phyloP scores from a whole-genome alignment of 23 tunicate species.

The Oikopleura dioica region DNA sequence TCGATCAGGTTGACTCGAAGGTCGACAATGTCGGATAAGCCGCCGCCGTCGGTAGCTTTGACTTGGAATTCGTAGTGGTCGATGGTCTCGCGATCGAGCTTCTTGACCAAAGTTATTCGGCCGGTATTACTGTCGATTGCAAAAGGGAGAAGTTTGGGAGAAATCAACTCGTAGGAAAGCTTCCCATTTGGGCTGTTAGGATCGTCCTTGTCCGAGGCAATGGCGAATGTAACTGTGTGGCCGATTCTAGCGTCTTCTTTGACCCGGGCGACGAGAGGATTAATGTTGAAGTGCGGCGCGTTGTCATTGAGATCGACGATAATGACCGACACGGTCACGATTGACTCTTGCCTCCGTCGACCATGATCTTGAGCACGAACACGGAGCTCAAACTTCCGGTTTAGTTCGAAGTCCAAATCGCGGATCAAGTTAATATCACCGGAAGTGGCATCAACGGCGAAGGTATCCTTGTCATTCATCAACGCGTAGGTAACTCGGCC shows the following conservation, averaged over 20 bases:
- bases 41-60: constrained; percentile 50
- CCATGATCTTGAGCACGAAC: constrained; percentile 7
- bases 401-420: not conserved
- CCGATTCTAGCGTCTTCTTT: constrained; percentile 29
- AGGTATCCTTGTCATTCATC: constrained; percentile 16
- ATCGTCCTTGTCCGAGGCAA: not conserved
- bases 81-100: constrained; percentile 32
- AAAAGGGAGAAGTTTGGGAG: constrained; percentile 11
- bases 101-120: constrained; percentile 17
- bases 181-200: not conserved
- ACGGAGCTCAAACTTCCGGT: not conserved
- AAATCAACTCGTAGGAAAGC: not conserved
- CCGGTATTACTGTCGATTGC: constrained; percentile 25
- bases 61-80: constrained; percentile 18
- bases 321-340: constrained; percentile 14
- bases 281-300: constrained; percentile 25
- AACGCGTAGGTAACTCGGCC: constrained; percentile 25
- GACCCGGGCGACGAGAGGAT: constrained; percentile 21
- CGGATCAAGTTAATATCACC: not conserved
- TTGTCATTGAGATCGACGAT: constrained; percentile 49
- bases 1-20: constrained; percentile 14
- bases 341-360: constrained; percentile 12
- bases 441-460: not conserved
- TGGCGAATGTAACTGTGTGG: constrained; percentile 22
- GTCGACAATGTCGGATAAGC: not conserved